Evolutionary conservation across 2,888 invertebrate genomes (phyloP).

Genomic region (Sesia bembeciformis): DNA sequence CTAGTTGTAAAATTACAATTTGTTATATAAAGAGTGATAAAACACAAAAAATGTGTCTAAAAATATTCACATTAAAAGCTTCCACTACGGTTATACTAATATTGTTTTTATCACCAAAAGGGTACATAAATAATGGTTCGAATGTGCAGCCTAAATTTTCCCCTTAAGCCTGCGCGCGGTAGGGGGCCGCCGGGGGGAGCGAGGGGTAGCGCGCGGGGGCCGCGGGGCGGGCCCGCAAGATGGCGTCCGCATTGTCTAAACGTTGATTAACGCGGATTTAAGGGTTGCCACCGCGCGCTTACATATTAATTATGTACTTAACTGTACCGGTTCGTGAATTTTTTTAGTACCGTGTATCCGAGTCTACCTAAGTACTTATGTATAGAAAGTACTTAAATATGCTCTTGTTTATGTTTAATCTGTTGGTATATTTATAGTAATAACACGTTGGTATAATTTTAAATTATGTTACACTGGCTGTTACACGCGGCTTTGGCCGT

Average conservation of each 20-base stretch:
- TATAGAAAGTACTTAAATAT: too few relatives aligned
- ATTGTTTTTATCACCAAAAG: not conserved
- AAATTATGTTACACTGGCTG: too few relatives aligned
- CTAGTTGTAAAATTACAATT: too few relatives aligned
- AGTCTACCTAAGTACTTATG: not conserved
- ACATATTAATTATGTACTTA: conserved; percentile 71
- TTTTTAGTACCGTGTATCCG: not conserved
- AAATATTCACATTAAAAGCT: too few relatives aligned
- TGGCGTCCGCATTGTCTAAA: conserved; percentile 68
- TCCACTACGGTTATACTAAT: not conserved
- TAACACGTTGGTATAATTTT: too few relatives aligned
- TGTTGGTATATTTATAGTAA: too few relatives aligned
- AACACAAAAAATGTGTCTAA: too few relatives aligned
- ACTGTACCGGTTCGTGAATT: conserved; percentile 10
- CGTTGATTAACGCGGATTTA: conserved; percentile 64
- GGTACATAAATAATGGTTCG: not conserved
- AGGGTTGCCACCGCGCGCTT: conserved; percentile 43
- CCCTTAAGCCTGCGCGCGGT: conserved; percentile 32
- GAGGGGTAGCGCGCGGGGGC: conserved; percentile 20
- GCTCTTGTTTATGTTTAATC: too few relatives aligned
- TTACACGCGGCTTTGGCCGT: too few relatives aligned
- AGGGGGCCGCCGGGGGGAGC: conserved; percentile 15
- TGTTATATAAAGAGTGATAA: too few relatives aligned
- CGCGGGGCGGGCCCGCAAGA: conserved; percentile 31
- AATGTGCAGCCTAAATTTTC: conserved; percentile 37